Evolutionary conservation across 2,113 vertebrate species (phyloP).

Genomic region (Corythoichthys haematopterus): DNA sequence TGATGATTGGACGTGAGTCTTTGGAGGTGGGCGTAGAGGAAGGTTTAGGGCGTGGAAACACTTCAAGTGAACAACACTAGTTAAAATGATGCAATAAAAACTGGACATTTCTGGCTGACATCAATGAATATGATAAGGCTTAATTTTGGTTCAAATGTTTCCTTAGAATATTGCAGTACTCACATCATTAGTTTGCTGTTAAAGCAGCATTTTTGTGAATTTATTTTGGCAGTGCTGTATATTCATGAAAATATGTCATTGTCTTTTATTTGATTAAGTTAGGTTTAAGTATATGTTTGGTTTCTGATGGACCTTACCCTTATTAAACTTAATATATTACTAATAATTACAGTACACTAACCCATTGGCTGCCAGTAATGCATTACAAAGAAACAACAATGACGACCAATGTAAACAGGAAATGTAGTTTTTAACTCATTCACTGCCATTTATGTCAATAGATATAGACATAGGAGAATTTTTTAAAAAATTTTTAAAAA

Average conservation of each 20-base stretch:
- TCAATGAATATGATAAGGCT: background rate
- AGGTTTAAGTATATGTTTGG: background rate
- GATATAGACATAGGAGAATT: too few relatives aligned
- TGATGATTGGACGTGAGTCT: slow-evolving; percentile 47
- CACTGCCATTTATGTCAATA: too few relatives aligned
- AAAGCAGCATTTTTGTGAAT: background rate
- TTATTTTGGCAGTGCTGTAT: background rate
- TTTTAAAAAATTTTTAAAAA: too few relatives aligned
- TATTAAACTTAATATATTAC: background rate
- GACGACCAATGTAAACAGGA: too few relatives aligned
- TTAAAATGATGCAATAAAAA: slow-evolving; percentile 37
- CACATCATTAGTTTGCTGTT: background rate
- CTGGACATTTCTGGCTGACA: slow-evolving; percentile 19
- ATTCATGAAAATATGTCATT: background rate
- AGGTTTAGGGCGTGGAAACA: slow-evolving; percentile 28
- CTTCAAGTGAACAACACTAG: slow-evolving; percentile 3
- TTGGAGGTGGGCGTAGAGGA: slow-evolving; percentile 4
- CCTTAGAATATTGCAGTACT: background rate
- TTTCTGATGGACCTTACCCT: background rate
- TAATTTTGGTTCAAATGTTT: background rate
- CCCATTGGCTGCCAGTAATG: too few relatives aligned
- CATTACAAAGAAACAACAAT: too few relatives aligned
- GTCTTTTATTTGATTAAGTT: background rate
- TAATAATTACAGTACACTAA: too few relatives aligned
- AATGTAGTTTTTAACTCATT: too few relatives aligned